Evolutionary conservation across 2,888 invertebrate species (phyloP).

Genomic region (Slavum lentiscoides): DNA sequence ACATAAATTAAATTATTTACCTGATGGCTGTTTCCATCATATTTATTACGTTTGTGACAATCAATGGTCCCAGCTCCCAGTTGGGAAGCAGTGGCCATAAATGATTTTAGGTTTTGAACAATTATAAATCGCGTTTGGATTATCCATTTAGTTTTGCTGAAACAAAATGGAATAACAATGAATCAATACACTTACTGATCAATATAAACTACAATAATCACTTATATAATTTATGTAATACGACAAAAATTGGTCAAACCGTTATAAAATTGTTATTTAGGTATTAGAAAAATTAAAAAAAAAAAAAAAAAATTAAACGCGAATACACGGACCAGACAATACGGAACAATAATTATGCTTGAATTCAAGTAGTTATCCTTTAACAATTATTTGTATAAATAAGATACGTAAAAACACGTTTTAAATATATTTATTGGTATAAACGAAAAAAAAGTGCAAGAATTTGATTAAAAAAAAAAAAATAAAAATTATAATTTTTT

Average conservation of each 20-base stretch:
- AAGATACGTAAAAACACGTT: not conserved
- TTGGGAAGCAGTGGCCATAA: slow-evolving; percentile 54
- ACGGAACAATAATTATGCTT: not conserved
- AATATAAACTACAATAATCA: too few relatives aligned
- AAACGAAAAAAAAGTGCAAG: not conserved
- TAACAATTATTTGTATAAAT: not conserved
- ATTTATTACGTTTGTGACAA: slow-evolving; percentile 53
- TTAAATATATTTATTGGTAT: not conserved
- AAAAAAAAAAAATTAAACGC: not conserved
- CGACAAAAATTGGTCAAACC: too few relatives aligned
- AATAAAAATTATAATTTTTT: too few relatives aligned
- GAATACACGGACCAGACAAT: not conserved
- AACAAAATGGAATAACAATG: not conserved
- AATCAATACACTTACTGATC: not conserved
- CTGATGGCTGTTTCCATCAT: slow-evolving; percentile 50
- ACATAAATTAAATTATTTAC: slow-evolving; percentile 16
- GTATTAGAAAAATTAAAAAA: not conserved
- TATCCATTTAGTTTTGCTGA: slow-evolving; percentile 52
- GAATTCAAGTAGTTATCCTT: not conserved
- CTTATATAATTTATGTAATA: too few relatives aligned
- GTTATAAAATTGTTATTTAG: not conserved
- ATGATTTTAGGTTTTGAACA: slow-evolving; percentile 51
- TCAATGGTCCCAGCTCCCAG: slow-evolving; percentile 53
- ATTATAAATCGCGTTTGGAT: slow-evolving; percentile 41
- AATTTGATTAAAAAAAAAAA: not conserved